Evolutionary conservation across 2,113 vertebrate species (phyloP).

Genomic region (Indicator maculatus): DNA sequence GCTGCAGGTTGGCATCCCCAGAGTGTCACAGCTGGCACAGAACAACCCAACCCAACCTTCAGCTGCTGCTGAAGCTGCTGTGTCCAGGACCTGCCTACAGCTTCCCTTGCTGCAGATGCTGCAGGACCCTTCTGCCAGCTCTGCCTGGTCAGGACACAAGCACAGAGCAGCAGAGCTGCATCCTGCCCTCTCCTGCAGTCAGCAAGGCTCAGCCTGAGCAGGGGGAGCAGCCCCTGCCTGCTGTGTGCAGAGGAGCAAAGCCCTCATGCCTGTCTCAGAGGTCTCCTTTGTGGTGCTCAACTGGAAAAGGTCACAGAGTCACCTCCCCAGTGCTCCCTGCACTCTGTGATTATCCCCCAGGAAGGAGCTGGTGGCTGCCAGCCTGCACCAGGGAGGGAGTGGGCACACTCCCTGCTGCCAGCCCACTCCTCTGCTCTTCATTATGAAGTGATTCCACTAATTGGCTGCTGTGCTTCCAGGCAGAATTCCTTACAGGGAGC

Average conservation of each 20-base stretch:
- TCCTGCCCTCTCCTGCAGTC: not conserved
- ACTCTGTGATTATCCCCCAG: not conserved
- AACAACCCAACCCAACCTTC: not conserved
- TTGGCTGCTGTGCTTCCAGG: conserved; percentile 18
- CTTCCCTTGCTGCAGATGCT: not conserved
- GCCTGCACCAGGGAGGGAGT: not conserved
- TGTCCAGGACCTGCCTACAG: not conserved
- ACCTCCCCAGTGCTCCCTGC: not conserved
- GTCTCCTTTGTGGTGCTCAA: not conserved
- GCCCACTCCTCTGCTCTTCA: conserved; percentile 48
- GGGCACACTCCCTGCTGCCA: not conserved
- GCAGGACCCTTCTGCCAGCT: not conserved
- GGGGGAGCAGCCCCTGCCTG: not conserved
- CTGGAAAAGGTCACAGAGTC: not conserved
- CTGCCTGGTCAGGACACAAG: not conserved
- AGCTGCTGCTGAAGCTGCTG: rapidly evolving
- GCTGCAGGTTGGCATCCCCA: not conserved
- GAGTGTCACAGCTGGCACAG: not conserved
- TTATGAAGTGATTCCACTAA: conserved; percentile 38
- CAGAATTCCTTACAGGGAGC: not conserved
- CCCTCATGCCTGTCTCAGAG: not conserved
- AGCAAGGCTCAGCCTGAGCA: not conserved
- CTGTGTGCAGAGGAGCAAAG: not conserved
- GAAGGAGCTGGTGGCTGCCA: not conserved
- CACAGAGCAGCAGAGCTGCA: not conserved